Evolutionary conservation across 1,140 invertebrate genomes (phyloP).

Genomic region (Pentalonia nigronervosa): DNA sequence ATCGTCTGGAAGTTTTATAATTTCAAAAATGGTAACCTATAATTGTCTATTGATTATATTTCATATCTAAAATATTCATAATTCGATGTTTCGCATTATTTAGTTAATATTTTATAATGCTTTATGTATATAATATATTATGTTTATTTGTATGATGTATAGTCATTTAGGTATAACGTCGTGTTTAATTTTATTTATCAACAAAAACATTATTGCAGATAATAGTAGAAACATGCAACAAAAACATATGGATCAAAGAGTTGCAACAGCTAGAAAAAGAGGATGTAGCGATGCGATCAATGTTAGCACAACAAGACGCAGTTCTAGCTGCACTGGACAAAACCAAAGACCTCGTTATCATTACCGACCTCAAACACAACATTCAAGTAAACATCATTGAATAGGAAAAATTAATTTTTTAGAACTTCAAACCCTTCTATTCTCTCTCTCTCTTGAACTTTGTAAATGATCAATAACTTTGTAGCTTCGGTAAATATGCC

Average conservation of each 20-base stretch:
- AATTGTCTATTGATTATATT: background rate
- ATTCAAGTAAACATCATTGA: constrained; percentile 74
- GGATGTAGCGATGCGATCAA: constrained; percentile 70
- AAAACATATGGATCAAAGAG: constrained; percentile 66
- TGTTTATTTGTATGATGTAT: background rate
- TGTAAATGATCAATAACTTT: background rate
- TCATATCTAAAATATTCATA: background rate
- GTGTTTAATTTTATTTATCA: background rate
- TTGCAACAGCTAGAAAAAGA: constrained; percentile 75
- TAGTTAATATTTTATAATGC: background rate
- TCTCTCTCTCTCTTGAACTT: background rate
- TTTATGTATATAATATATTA: background rate
- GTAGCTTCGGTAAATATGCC: background rate
- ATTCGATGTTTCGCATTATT: background rate
- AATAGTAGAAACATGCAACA: constrained; percentile 46
- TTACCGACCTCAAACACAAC: constrained; percentile 83
- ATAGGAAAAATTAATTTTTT: constrained; percentile 16
- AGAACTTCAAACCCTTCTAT: background rate
- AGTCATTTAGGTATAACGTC: background rate
- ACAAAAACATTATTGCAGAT: constrained; percentile 32
- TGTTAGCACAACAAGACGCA: constrained; percentile 73
- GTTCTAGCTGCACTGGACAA: constrained; percentile 84
- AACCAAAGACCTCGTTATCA: constrained; percentile 84
- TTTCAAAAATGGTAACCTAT: background rate
- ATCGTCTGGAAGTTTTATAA: background rate